Evolutionary conservation across 2,888 invertebrate genomes (phyloP), one percentile per base, ranked within the genome.

Genomic region (Rhagonycha fulva): DNA sequence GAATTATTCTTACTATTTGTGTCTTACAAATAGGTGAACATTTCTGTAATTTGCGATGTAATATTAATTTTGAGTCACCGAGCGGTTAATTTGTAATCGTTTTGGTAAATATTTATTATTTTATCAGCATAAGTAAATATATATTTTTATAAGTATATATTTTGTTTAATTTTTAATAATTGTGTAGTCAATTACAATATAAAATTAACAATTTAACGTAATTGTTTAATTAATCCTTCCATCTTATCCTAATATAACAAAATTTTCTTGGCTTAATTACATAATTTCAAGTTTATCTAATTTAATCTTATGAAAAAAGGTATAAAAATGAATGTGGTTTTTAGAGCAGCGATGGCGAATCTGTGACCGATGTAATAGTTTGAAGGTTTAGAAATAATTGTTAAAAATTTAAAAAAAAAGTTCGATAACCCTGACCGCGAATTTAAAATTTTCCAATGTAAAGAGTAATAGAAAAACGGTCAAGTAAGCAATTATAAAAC

Each of bases 101-200:
- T 47, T 24, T 47, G 71, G 30, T 66, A 71, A 24, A 71, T 68
- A 68, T 67, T 67, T 72, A 72, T 72, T 72, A 72, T 72, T 72
- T 72, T 72, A 72, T 67, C 68, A 61, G 47, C 12, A 72, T 72
- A 72, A 72, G 72, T 68, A 72, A 72, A 72, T 72, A 72, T 68
- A 72, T 72, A 72, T 72, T 72, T 72, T 72, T 72, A 68, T 72
- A 72, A 72, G 72, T 72, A 72, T 61, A 71, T 71, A 67, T 72
- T 72, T 72, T 28, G 72, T 72, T 72, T 72, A 68, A 66, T 66
- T 66, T 66, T 66, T 66, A 66, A 47, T 47, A 47, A 47, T 47
- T 47, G 47, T 47, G n/a, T 47, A 47, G 47, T 47, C 12, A 47
- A 66, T 66, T 66, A 66, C 23, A 66, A 66, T 66, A 26, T 66